Evolutionary conservation across 2,113 vertebrate species (phyloP).

Genomic region (Elephas maximus): DNA sequence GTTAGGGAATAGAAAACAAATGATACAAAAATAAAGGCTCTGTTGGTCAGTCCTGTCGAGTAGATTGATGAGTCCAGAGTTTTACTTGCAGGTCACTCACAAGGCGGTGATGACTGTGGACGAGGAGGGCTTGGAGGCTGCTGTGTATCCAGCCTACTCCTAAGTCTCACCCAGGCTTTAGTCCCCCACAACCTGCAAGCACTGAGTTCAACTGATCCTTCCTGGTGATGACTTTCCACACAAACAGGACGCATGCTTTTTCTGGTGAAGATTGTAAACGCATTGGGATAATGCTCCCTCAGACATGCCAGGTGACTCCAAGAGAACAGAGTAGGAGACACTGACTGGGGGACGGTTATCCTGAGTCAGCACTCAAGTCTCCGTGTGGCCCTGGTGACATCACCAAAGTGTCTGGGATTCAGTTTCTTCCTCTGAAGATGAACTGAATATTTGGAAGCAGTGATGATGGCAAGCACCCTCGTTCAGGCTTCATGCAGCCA

Average conservation of each 20-base stretch:
- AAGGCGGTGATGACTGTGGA: neutral
- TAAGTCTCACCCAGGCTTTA: neutral
- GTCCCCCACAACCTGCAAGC: rapidly evolving
- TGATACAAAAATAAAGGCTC: neutral
- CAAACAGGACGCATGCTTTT: neutral
- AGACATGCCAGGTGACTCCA: rapidly evolving
- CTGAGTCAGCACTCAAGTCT: neutral
- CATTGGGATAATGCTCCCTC: neutral
- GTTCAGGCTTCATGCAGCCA: neutral
- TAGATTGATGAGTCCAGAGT: neutral
- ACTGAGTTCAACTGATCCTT: constrained; percentile 88
- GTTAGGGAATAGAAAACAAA: neutral
- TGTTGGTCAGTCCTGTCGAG: neutral
- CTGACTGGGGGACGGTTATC: neutral
- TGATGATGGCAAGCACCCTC: rapidly evolving
- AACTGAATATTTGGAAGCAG: neutral
- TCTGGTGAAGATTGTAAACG: neutral
- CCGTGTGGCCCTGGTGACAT: neutral
- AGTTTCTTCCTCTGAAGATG: neutral
- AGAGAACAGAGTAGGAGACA: no score
- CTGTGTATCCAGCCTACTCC: neutral
- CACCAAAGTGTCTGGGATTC: neutral
- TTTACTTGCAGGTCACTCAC: constrained; percentile 28
- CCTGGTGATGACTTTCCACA: constrained; percentile 88
- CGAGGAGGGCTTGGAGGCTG: neutral